Conservation (phyloP, 2,797 vertebrate species). For the Cottoperca gobio region DNA sequence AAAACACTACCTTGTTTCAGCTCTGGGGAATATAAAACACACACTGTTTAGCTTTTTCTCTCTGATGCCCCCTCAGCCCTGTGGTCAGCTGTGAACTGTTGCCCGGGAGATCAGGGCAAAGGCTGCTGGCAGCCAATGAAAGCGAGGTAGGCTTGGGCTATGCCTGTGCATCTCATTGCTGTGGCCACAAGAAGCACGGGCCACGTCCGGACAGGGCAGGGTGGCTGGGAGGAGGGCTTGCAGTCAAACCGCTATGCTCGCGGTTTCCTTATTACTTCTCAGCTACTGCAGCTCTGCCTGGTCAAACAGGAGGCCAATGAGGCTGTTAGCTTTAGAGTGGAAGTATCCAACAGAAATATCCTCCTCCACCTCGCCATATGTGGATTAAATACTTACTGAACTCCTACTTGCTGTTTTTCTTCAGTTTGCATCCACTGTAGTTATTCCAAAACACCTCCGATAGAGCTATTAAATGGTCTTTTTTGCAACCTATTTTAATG, state of each 20-base stretch:
- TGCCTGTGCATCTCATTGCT: constrained; percentile 73
- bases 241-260: constrained; percentile 28
- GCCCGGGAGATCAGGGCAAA: constrained; percentile 75
- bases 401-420: background rate
- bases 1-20: constrained; percentile 78
- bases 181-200: constrained; percentile 70
- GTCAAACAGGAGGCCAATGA: constrained; percentile 20
- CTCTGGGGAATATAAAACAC: constrained; percentile 81
- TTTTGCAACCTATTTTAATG: background rate
- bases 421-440: background rate
- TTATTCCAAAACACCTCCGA: background rate
- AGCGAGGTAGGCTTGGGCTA: constrained; percentile 59
- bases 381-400: constrained; percentile 10
- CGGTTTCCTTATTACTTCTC: constrained; percentile 34
- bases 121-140: constrained; percentile 77
- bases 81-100: constrained; percentile 81
- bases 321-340: constrained; percentile 23
- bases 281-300: constrained; percentile 14
- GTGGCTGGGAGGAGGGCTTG: constrained; percentile 13
- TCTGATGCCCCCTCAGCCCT: constrained; percentile 70
- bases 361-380: background rate
- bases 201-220: constrained; percentile 37
- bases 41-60: constrained; percentile 72
- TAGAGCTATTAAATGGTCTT: background rate
- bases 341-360: constrained; percentile 19